Percentiles rank a stretch among this genome's conserved stretches.
These are phyloP conservation scores for Phlogophora meticulosa DNA, from an alignment of 2,888 invertebrate species.

Conservation along the genomic window DNA sequence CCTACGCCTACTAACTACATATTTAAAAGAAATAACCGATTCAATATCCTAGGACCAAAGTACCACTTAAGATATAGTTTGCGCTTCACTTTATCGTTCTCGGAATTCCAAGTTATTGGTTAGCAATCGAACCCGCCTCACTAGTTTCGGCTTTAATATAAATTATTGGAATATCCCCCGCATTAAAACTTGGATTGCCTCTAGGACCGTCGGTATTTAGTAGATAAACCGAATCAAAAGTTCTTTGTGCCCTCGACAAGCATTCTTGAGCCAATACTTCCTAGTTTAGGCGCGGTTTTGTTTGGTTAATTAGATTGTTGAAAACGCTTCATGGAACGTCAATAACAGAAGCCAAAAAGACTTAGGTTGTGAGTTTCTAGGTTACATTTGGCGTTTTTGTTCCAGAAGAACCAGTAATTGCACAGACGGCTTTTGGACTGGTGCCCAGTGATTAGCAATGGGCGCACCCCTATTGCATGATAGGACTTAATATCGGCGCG, in stretches of 20 bases:
- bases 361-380: neutral
- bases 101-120: constrained; percentile 55
- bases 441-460: constrained; percentile 29
- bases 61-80: constrained; percentile 46
- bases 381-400: constrained; percentile 12
- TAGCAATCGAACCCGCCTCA: constrained; percentile 40
- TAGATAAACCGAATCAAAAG: constrained; percentile 43
- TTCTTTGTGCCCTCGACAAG: constrained; percentile 30
- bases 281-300: constrained; percentile 5
- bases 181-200: constrained; percentile 51
- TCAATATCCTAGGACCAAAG: constrained; percentile 30
- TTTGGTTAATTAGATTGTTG: constrained; percentile 27
- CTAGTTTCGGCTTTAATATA: constrained; percentile 57
- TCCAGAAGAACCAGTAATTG: constrained; percentile 2
- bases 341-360: constrained; percentile 1
- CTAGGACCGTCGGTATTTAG: constrained; percentile 26
- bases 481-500: constrained; percentile 21
- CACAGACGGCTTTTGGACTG: constrained; percentile 19
- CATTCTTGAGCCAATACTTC: constrained; percentile 24
- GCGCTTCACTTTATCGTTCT: constrained; percentile 39
- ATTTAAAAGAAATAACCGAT: neutral
- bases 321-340: neutral
- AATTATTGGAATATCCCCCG: constrained; percentile 51
- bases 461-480: neutral
- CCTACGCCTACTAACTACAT: no score